A percentile compares a stretch with the other conserved stretches of the same genome.
Evolutionary conservation across 2,888 invertebrate species (phyloP).

Genomic region (Ashinkailepas kermadecensis): DNA sequence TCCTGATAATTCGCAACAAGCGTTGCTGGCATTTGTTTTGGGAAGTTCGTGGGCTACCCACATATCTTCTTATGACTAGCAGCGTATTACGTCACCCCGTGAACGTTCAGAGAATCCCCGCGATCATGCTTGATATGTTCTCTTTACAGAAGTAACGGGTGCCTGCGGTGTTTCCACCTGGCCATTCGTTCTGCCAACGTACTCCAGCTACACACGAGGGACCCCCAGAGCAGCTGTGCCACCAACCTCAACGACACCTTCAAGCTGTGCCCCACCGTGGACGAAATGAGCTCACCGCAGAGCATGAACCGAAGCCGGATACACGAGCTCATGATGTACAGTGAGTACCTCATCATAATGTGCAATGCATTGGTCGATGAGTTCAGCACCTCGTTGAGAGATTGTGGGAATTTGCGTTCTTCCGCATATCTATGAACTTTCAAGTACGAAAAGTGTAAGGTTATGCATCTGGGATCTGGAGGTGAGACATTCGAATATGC

Average conservation of each 20-base stretch:
- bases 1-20: too few relatives aligned
- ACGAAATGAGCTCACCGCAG: conserved; percentile 32
- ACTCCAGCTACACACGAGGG: conserved; percentile 53
- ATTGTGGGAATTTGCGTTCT: too few relatives aligned
- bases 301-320: conserved; percentile 37
- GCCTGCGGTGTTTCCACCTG: conserved; percentile 55
- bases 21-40: too few relatives aligned
- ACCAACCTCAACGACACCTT: conserved; percentile 53
- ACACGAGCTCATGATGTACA: conserved; percentile 52
- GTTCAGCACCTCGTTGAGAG: too few relatives aligned
- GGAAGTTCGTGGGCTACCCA: too few relatives aligned
- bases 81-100: too few relatives aligned
- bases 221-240: conserved; percentile 53
- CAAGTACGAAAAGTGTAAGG: too few relatives aligned
- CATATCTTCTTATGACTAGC: conserved; percentile 31
- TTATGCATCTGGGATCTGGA: too few relatives aligned
- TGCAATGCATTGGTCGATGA: too few relatives aligned
- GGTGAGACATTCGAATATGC: too few relatives aligned
- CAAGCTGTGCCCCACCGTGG: conserved; percentile 50
- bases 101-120: too few relatives aligned
- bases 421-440: too few relatives aligned
- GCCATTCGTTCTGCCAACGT: conserved; percentile 53
- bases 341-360: conserved; percentile 26
- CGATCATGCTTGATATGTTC: conserved; percentile 37
- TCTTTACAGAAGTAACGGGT: conserved; percentile 36